Percentiles rank a stretch among this genome's conserved stretches.
Evolutionary conservation across 2,113 vertebrate species (phyloP).

Genomic region (Nyctibius bracteatus): DNA sequence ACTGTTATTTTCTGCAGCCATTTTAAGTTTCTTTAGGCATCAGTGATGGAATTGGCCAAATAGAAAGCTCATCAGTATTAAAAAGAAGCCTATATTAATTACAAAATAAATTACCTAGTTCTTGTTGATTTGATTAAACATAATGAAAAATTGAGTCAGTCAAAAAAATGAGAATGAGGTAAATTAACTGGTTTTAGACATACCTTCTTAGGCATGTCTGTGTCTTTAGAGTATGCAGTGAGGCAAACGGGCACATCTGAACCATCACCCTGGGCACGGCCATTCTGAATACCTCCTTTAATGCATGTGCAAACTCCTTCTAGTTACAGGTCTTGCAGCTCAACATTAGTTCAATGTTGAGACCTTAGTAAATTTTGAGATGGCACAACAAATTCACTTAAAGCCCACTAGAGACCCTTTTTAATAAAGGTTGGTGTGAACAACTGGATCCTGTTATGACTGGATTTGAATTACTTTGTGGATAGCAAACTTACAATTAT

Average conservation of each 20-base stretch:
- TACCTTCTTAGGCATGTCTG: not conserved
- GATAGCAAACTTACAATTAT: not conserved
- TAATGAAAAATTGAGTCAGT: not conserved
- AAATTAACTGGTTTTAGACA: not conserved
- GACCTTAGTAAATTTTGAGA: not conserved
- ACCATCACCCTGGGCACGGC: not conserved
- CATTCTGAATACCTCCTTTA: not conserved
- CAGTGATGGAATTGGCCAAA: not conserved
- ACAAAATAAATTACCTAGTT: constrained; percentile 21
- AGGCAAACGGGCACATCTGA: not conserved
- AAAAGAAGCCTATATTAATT: constrained; percentile 29
- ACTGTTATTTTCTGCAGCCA: not conserved
- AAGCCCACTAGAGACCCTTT: not conserved
- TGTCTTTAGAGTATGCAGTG: not conserved
- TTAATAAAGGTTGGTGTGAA: not conserved
- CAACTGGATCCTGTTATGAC: not conserved
- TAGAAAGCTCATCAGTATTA: constrained; percentile 16
- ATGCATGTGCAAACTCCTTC: not conserved
- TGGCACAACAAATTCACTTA: not conserved
- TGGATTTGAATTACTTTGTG: not conserved
- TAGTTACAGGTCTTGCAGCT: not conserved
- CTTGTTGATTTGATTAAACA: constrained; percentile 22
- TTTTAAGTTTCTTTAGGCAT: not conserved
- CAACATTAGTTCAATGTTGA: not conserved
- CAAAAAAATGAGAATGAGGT: not conserved